Evolutionary conservation across 2,888 invertebrate genomes (phyloP).

Genomic region (Plebejus argus): DNA sequence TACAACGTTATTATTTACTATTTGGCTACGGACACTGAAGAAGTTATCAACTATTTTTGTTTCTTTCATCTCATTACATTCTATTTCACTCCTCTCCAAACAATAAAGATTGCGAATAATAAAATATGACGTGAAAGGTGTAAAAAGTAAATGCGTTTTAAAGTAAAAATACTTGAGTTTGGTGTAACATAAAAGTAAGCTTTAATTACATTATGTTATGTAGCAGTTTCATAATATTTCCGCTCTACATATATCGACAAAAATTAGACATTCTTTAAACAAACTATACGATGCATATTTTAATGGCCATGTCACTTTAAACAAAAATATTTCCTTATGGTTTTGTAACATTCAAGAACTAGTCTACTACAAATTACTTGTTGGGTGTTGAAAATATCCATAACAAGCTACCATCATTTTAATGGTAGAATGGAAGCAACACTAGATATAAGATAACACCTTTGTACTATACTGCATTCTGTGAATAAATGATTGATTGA

Average conservation of each 20-base stretch:
- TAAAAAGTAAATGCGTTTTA: not conserved
- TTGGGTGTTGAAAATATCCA: not conserved
- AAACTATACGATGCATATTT: not conserved
- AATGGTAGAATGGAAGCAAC: no score
- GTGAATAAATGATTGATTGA: no score
- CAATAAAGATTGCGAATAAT: not conserved
- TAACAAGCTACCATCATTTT: no score
- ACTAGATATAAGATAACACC: no score
- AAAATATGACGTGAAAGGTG: not conserved
- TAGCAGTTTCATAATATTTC: slow-evolving; percentile 22
- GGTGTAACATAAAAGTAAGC: not conserved
- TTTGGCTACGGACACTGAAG: no score
- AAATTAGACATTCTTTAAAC: slow-evolving; percentile 17
- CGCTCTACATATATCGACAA: slow-evolving; percentile 25
- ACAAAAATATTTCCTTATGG: not conserved
- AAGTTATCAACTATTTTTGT: no score
- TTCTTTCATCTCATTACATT: no score
- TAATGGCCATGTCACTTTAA: not conserved
- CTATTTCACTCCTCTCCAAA: not conserved
- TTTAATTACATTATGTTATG: slow-evolving; percentile 25
- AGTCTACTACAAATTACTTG: not conserved
- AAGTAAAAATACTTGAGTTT: slow-evolving; percentile 4
- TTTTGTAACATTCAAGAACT: not conserved
- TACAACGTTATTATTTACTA: no score
- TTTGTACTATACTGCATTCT: no score